Percentiles rank a stretch among this genome's conserved stretches.
Evolutionary conservation across 2,888 invertebrate genomes (phyloP).

Genomic region (Argyresthia goedartella): DNA sequence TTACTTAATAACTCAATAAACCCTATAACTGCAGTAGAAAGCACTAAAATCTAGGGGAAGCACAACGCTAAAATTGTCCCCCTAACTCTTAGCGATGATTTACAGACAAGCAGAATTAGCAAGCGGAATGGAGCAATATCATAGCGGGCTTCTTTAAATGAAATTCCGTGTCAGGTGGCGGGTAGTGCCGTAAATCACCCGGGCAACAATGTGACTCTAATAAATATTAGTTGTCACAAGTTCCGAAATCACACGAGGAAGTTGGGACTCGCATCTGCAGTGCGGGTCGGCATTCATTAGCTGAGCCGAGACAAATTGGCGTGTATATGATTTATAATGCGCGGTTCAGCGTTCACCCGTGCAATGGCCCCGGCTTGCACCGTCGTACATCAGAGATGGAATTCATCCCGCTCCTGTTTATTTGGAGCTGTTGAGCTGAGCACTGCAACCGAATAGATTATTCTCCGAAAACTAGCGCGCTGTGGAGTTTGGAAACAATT

Average conservation of each 20-base stretch:
- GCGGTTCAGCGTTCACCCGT: not conserved
- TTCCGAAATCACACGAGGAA: conserved; percentile 20
- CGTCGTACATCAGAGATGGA: conserved; percentile 17
- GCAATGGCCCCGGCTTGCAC: no score
- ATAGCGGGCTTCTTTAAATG: conserved; percentile 50
- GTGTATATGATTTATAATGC: conserved; percentile 19
- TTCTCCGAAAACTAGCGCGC: no score
- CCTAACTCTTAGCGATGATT: conserved; percentile 52
- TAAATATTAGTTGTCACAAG: conserved; percentile 53
- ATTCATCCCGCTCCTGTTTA: not conserved
- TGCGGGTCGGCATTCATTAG: conserved; percentile 22
- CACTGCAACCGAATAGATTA: no score
- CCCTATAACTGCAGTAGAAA: no score
- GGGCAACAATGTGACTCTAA: conserved; percentile 42
- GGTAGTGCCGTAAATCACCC: conserved; percentile 38
- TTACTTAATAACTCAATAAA: no score
- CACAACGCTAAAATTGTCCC: conserved; percentile 33
- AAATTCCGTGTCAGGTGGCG: conserved; percentile 57
- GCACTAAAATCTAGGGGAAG: not conserved
- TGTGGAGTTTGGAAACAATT: no score
- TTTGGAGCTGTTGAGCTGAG: no score
- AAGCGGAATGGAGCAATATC: conserved; percentile 32
- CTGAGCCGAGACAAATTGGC: conserved; percentile 37
- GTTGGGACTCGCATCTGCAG: conserved; percentile 14
- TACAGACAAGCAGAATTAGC: conserved; percentile 52